phyloP scores from a whole-genome alignment of 2,888 invertebrate species.

The Acrobasis consociella region DNA sequence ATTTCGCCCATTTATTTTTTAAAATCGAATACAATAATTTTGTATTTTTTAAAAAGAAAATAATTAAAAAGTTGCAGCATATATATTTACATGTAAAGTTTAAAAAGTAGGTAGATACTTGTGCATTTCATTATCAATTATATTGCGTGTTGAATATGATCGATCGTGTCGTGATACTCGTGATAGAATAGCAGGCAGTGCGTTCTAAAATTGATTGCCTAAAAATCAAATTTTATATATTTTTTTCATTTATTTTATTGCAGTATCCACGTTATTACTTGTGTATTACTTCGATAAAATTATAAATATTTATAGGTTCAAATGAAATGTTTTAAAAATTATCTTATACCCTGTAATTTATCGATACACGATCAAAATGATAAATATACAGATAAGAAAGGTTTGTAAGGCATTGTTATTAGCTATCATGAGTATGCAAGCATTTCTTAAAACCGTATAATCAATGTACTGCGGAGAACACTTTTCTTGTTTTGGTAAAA shows the following conservation, averaged over 20 bases:
- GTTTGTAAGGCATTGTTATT: constrained; percentile 6
- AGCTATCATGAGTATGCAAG: not conserved
- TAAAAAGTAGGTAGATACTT: not conserved
- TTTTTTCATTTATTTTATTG: not conserved
- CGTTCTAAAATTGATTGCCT: not conserved
- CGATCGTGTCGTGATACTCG: not conserved
- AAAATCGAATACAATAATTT: no score
- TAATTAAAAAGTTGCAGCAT: no score
- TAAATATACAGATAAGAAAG: not conserved
- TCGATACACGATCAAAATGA: not conserved
- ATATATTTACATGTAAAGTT: no score
- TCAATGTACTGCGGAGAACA: not conserved
- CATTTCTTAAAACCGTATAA: constrained; percentile 3
- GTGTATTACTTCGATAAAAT: not conserved
- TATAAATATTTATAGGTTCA: not conserved
- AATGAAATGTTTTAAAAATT: not conserved
- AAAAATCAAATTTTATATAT: not conserved
- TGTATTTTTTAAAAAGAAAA: no score
- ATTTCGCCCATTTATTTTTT: no score
- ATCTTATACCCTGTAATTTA: not conserved
- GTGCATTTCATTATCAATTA: not conserved
- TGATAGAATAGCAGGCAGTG: not conserved
- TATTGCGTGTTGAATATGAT: not conserved
- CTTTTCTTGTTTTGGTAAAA: constrained; percentile 5
- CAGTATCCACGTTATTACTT: no score